phyloP scores from a whole-genome alignment of 2,888 invertebrate species.

The Parnassius smintheus region DNA sequence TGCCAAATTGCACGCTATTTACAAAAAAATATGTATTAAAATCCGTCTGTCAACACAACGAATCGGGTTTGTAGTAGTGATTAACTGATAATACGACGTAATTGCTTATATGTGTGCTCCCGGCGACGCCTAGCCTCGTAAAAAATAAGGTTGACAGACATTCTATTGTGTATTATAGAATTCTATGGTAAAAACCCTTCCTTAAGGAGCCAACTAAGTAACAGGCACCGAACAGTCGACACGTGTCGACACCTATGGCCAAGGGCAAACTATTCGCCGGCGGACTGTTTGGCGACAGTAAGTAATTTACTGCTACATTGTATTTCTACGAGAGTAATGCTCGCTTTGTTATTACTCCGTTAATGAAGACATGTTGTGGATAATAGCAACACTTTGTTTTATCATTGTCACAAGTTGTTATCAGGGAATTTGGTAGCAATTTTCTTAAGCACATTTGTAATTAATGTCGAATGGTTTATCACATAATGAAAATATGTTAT shows the following conservation, averaged over 20 bases:
- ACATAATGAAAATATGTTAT: no score
- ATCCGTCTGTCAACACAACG: no score
- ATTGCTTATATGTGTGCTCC: no score
- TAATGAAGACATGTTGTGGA: conserved; percentile 54
- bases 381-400: conserved; percentile 31
- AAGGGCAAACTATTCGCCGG: conserved; percentile 64
- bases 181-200: no score
- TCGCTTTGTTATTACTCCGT: conserved; percentile 65
- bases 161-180: no score
- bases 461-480: background rate
- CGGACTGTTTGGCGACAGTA: conserved; percentile 75
- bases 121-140: no score
- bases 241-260: conserved; percentile 44
- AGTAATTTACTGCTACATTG: conserved; percentile 75
- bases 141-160: no score
- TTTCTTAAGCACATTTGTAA: background rate
- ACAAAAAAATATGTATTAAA: no score
- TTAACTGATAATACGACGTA: no score
- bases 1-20: no score
- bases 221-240: background rate
- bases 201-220: no score
- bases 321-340: conserved; percentile 65
- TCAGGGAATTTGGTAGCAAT: conserved; percentile 2
- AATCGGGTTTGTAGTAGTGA: no score
- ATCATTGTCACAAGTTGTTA: conserved; percentile 27